Evolutionary conservation across 2,797 vertebrate genomes (phyloP).

Genomic region (Sebastes kiyomatsui): DNA sequence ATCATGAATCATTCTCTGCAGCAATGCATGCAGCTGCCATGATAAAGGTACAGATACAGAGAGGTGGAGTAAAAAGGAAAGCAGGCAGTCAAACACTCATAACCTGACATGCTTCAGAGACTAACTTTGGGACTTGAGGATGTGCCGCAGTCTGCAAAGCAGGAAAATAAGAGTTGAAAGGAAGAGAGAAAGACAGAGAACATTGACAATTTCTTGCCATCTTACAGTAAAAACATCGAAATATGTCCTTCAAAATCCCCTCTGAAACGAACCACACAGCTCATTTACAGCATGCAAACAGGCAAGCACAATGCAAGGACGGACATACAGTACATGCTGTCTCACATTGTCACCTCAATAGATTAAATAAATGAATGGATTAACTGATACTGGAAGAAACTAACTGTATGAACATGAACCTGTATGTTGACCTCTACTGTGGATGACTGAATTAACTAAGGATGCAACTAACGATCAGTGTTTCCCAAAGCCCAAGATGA

Average conservation of each 20-base stretch:
- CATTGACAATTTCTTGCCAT: not conserved
- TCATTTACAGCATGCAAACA: conserved; percentile 49
- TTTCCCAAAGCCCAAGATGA: too few relatives aligned
- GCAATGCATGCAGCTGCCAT: conserved; percentile 25
- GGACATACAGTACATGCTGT: not conserved
- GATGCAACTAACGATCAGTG: too few relatives aligned
- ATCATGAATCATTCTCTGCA: not conserved
- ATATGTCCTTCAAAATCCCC: conserved; percentile 12
- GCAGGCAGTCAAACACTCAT: conserved; percentile 4
- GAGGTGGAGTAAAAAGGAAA: not conserved
- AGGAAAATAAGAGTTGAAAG: conserved; percentile 46
- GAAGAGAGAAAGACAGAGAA: conserved; percentile 23
- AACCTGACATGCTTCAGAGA: conserved; percentile 59
- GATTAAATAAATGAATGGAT: not conserved
- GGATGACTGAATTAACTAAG: not conserved
- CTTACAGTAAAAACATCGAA: not conserved
- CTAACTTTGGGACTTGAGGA: conserved; percentile 76
- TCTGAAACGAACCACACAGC: conserved; percentile 61
- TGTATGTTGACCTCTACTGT: not conserved
- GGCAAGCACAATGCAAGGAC: conserved; percentile 7
- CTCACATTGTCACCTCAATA: not conserved
- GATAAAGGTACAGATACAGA: not conserved
- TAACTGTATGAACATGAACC: not conserved
- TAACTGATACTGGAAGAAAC: not conserved
- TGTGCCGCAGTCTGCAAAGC: conserved; percentile 64